phyloP scores from a whole-genome alignment of 1,140 invertebrate genomes.

The Cataglyphis hispanica region DNA sequence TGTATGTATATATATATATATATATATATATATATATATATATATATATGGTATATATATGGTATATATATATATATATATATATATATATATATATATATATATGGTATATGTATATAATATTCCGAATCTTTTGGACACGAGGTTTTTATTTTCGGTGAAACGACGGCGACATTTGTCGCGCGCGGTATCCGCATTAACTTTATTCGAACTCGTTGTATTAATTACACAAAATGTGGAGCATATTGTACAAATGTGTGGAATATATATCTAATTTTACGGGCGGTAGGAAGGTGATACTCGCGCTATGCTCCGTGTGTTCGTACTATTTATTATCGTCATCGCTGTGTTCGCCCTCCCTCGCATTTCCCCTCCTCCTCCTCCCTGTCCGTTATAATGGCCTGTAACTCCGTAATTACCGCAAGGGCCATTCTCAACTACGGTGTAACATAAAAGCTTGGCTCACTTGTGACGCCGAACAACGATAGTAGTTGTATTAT shows the following conservation, averaged over 20 bases:
- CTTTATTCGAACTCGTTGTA: background rate
- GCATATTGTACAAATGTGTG: background rate
- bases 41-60: too few relatives aligned
- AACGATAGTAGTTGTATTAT: conserved; percentile 63
- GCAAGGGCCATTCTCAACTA: conserved; percentile 38
- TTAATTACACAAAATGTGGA: conserved; percentile 27
- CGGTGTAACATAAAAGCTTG: conserved; percentile 57
- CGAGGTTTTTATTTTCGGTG: background rate
- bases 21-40: too few relatives aligned
- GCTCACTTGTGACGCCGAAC: conserved; percentile 59
- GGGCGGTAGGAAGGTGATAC: conserved; percentile 24
- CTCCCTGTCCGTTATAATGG: background rate
- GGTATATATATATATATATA: too few relatives aligned
- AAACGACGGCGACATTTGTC: background rate
- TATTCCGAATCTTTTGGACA: background rate
- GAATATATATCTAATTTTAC: conserved; percentile 51
- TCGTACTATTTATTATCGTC: conserved; percentile 52
- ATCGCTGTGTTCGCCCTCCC: conserved; percentile 11
- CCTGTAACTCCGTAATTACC: conserved; percentile 68
- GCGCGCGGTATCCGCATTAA: background rate
- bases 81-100: too few relatives aligned
- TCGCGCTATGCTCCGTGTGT: conserved; percentile 11
- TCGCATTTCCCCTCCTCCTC: background rate
- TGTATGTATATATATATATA: too few relatives aligned
- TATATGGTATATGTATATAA: background rate